A percentile compares a stretch with the other conserved stretches of the same genome.
Conservation (phyloP, 2,797 vertebrate species). For the Falco biarmicus region DNA sequence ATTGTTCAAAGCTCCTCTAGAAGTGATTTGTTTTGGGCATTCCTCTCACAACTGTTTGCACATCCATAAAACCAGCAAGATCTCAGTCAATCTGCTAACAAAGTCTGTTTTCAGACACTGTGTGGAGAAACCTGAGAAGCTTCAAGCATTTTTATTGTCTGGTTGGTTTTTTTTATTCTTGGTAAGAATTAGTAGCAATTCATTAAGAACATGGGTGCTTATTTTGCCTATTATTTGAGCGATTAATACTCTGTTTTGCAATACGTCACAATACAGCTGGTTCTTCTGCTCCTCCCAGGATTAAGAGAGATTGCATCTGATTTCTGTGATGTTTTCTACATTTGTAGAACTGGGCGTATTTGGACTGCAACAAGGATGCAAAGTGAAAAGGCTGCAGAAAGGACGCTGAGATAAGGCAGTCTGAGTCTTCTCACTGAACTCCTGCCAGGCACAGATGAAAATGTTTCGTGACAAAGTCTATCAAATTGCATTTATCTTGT, state of each 20-base stretch:
- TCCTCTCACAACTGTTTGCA: background rate
- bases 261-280: background rate
- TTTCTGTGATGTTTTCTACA: constrained; percentile 19
- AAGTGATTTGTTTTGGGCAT: background rate
- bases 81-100: constrained; percentile 15
- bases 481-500: constrained; percentile 58
- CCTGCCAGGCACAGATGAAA: constrained; percentile 53
- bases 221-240: background rate
- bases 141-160: constrained; percentile 4
- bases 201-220: constrained; percentile 18
- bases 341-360: constrained; percentile 8
- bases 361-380: background rate
- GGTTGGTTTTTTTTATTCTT: background rate
- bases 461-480: constrained; percentile 45
- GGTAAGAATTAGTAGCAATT: background rate
- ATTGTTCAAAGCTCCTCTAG: constrained; percentile 24
- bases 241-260: background rate
- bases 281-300: constrained; percentile 19
- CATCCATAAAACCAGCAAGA: constrained; percentile 1
- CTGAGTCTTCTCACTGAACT: constrained; percentile 42
- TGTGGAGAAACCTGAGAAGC: constrained; percentile 20
- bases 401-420: constrained; percentile 40
- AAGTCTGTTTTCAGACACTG: background rate
- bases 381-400: constrained; percentile 33
- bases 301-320: constrained; percentile 35